These are phyloP conservation scores for Eupithecia inturbata DNA, from an alignment of 2,888 invertebrate genomes.

Conservation along the genomic window DNA sequence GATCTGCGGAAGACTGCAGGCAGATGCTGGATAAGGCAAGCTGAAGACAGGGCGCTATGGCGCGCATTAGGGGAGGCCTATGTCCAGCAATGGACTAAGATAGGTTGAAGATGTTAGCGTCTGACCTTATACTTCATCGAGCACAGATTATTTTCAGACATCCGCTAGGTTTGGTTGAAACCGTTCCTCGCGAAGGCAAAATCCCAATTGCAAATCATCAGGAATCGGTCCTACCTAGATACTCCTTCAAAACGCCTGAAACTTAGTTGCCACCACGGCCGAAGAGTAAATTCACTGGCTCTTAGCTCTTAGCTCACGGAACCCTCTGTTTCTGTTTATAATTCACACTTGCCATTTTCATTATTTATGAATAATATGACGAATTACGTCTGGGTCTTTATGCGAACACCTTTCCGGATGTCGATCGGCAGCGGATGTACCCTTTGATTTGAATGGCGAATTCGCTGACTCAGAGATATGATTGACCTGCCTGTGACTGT, in stretches of 20 bases:
- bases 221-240: not conserved
- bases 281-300: not conserved
- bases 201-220: not conserved
- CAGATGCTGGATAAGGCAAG: too few relatives aligned
- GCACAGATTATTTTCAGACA: not conserved
- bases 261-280: not conserved
- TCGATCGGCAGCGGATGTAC: constrained; percentile 73
- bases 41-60: too few relatives aligned
- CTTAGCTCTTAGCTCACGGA: not conserved
- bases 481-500: constrained; percentile 25
- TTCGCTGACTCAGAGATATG: constrained; percentile 34
- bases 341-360: constrained; percentile 1
- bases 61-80: too few relatives aligned
- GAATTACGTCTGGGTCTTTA: constrained; percentile 78
- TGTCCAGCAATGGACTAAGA: too few relatives aligned
- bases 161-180: not conserved
- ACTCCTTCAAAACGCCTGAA: not conserved
- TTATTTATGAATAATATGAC: constrained; percentile 83
- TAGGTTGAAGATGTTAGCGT: too few relatives aligned
- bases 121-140: too few relatives aligned
- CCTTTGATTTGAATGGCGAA: constrained; percentile 61
- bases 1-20: too few relatives aligned
- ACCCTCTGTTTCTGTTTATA: not conserved
- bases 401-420: constrained; percentile 82
- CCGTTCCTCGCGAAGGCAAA: not conserved